Evolutionary conservation across 1,140 invertebrate genomes (phyloP).

Genomic region (Psix sp.): DNA sequence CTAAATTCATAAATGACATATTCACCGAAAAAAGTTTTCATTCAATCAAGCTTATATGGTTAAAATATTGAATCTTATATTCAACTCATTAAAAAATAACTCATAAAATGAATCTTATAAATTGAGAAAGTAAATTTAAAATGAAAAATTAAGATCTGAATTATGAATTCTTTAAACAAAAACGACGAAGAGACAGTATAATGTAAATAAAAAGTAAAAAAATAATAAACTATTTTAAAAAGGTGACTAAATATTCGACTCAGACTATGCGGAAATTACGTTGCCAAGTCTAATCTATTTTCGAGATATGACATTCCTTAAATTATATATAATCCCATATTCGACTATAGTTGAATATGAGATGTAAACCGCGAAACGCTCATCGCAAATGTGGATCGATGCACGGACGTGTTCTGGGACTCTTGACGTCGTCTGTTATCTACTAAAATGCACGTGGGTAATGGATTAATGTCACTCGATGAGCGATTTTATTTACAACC

Average conservation of each 20-base stretch:
- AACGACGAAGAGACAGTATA: no score
- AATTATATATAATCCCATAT: no score
- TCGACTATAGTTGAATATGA: slow-evolving; percentile 48
- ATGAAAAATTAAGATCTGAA: no score
- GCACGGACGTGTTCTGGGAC: slow-evolving; percentile 20
- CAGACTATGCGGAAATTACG: slow-evolving; percentile 22
- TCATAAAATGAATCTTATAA: no score
- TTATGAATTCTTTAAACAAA: no score
- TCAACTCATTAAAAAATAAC: no score
- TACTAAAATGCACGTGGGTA: slow-evolving; percentile 31
- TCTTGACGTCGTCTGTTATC: slow-evolving; percentile 28
- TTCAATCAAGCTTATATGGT: not conserved
- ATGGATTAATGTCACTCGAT: slow-evolving; percentile 43
- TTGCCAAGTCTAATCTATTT: slow-evolving; percentile 46
- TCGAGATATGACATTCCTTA: slow-evolving; percentile 32
- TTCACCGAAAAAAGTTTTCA: slow-evolving; percentile 7
- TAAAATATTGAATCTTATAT: no score
- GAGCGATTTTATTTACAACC: slow-evolving; percentile 41
- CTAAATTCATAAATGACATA: slow-evolving; percentile 12
- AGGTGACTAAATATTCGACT: slow-evolving; percentile 8
- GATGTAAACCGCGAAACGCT: slow-evolving; percentile 17
- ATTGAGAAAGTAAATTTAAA: no score
- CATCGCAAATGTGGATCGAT: slow-evolving; percentile 31
- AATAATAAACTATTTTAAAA: slow-evolving; percentile 34
- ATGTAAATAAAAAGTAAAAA: slow-evolving; percentile 9